Percentiles rank a stretch among this genome's conserved stretches.
These are phyloP conservation scores for Bryconaethiops microstoma DNA, from an alignment of 2,797 vertebrate species.

Conservation along the genomic window DNA sequence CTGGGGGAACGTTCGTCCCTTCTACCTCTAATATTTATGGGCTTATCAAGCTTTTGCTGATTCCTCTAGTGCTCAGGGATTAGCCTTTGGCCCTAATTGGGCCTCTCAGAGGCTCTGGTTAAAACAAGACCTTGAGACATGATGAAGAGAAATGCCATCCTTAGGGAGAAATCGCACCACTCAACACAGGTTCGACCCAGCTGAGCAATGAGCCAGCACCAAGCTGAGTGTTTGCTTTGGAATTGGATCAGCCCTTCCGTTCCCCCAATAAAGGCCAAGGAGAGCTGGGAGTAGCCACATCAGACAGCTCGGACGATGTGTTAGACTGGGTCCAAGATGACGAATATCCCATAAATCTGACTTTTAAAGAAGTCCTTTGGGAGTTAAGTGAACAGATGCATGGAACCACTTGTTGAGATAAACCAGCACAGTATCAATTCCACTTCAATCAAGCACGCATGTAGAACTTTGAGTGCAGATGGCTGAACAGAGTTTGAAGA, in stretches of 20 bases:
- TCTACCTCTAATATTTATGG: conserved; percentile 16
- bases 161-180: conserved; percentile 58
- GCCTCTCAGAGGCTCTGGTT: conserved; percentile 47
- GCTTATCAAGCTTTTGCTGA: conserved; percentile 19
- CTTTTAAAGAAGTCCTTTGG: conserved; percentile 27
- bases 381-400: conserved; percentile 3
- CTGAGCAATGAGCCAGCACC: conserved; percentile 14
- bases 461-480: conserved; percentile 8
- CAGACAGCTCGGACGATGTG: conserved; percentile 26
- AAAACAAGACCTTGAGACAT: conserved; percentile 63
- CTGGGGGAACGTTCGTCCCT: background rate
- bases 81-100: conserved; percentile 42
- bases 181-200: conserved; percentile 21
- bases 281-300: conserved; percentile 24
- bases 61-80: conserved; percentile 1
- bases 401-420: background rate
- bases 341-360: conserved; percentile 34
- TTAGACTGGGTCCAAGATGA: conserved; percentile 24
- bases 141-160: conserved; percentile 66
- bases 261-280: conserved; percentile 20
- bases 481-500: background rate
- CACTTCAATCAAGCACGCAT: conserved; percentile 5
- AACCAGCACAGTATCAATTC: conserved; percentile 31
- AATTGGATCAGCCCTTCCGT: conserved; percentile 22
- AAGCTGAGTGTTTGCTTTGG: conserved; percentile 54